Evolutionary conservation across 2,113 vertebrate species (phyloP).

Genomic region (Sterna hirundo): DNA sequence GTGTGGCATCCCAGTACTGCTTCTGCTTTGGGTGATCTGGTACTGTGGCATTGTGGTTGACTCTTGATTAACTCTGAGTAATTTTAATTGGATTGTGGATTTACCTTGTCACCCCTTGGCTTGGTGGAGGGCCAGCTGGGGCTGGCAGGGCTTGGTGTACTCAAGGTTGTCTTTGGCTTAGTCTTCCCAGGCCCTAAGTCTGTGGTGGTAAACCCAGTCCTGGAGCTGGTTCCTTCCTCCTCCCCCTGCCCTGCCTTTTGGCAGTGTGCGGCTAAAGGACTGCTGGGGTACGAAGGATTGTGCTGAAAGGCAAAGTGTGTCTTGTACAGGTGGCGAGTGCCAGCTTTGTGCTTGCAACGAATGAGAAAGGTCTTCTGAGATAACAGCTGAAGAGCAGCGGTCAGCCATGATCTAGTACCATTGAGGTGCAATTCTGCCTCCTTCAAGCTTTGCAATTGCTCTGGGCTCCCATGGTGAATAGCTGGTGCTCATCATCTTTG

Average conservation of each 20-base stretch:
- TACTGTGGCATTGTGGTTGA: too few relatives aligned
- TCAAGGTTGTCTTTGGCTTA: background rate
- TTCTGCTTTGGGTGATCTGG: background rate
- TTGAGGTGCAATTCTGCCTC: background rate
- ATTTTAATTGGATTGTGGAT: background rate
- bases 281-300: background rate
- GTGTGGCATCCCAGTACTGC: background rate
- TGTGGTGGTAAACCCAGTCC: background rate
- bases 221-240: background rate
- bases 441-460: rapidly evolving
- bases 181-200: background rate
- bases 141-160: background rate
- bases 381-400: rapidly evolving
- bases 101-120: background rate
- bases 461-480: rapidly evolving
- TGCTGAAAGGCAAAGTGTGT: background rate
- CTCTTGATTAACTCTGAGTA: background rate
- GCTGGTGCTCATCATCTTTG: background rate
- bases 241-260: background rate
- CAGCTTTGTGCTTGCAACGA: background rate
- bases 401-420: background rate
- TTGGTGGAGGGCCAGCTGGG: background rate
- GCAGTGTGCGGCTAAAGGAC: background rate
- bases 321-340: rapidly evolving
- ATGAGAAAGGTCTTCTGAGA: background rate